Percentiles rank a stretch among this genome's conserved stretches.
Conservation (phyloP, 2,113 vertebrate species). For the Nesoenas mayeri region DNA sequence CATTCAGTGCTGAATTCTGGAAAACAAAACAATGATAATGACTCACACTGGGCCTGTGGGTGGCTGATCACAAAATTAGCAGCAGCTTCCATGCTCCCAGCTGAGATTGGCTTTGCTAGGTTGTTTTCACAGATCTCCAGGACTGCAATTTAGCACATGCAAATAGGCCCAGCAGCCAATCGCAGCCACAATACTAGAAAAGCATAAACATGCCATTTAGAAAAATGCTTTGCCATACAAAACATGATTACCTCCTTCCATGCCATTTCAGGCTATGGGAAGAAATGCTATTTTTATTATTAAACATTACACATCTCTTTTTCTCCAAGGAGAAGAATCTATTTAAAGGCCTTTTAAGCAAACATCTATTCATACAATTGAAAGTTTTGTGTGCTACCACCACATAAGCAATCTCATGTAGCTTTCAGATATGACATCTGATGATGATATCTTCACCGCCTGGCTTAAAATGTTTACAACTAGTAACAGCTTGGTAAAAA, state of each 20-base stretch:
- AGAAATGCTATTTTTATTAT: slow-evolving; percentile 25
- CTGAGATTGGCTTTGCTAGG: slow-evolving; percentile 38
- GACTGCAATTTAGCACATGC: slow-evolving; percentile 51
- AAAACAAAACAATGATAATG: slow-evolving; percentile 62
- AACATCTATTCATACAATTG: background rate
- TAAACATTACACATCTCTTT: background rate
- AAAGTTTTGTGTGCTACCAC: background rate
- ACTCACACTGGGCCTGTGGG: slow-evolving; percentile 42
- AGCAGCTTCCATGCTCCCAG: slow-evolving; percentile 64
- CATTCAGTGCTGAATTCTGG: background rate
- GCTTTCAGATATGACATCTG: background rate
- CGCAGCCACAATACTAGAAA: slow-evolving; percentile 21
- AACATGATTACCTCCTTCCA: slow-evolving; percentile 46
- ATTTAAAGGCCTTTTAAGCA: slow-evolving; percentile 40
- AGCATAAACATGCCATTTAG: background rate
- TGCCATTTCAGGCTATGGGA: slow-evolving; percentile 9
- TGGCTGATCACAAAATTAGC: slow-evolving; percentile 57
- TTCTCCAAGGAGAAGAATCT: background rate
- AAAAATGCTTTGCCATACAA: slow-evolving; percentile 30
- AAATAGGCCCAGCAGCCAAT: slow-evolving; percentile 40
- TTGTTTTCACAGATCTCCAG: slow-evolving; percentile 47
- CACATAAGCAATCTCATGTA: background rate
- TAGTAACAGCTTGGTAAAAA: background rate
- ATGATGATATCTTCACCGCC: background rate
- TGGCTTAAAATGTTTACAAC: background rate